Base-by-base conservation (phyloP, 2,888 invertebrate genomes). In the Lymantria dispar region DNA sequence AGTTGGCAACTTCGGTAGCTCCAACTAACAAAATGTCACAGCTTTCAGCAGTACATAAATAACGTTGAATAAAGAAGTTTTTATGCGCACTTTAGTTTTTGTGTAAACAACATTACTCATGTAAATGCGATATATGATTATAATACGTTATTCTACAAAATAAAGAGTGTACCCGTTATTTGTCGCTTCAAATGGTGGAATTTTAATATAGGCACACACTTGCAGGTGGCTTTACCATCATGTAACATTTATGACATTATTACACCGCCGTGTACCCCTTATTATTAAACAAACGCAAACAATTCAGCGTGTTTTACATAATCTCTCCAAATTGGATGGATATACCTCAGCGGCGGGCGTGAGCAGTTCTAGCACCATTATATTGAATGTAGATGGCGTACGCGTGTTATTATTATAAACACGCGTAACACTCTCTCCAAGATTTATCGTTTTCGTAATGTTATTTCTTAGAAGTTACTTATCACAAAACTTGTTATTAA, bases 241-340 rank as follows among this genome's bases (percentile, higher is more conserved):
- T 78, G 78, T 76, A 78, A 80, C 78, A 82, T 85, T 85, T 84
- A 86, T 80, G 80, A 74, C 77, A 76, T 80, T 79, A 83, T 80
- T 80, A 80, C 72, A 62, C 66, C 62, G 65, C 73, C 74, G 76
- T 74, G 76, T 73, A 67, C 69, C 70, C 40, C 66, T 77, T 77
- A 75, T 76, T 77, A 80, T 78, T 72, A 78, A 82, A 80, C 78
- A 78, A 79, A 78, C 68, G 71, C 69, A 76, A 79, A 80, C 82
- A 82, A 81, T 81, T 80, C 70, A 60, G 64, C 69, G 62, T 74
- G 74, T 77, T 80, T 78, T 78, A 78, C 83, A 81, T 85, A 83
- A 86, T 81, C 83, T 79, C 74, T 71, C 72, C 68, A 78, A 83
- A 85, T 85, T 85, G 80, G 77, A 77, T 70, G 71, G 68, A 74